Base-by-base conservation (phyloP, 2,888 invertebrate genomes). In the Petrolisthes cinctipes region DNA sequence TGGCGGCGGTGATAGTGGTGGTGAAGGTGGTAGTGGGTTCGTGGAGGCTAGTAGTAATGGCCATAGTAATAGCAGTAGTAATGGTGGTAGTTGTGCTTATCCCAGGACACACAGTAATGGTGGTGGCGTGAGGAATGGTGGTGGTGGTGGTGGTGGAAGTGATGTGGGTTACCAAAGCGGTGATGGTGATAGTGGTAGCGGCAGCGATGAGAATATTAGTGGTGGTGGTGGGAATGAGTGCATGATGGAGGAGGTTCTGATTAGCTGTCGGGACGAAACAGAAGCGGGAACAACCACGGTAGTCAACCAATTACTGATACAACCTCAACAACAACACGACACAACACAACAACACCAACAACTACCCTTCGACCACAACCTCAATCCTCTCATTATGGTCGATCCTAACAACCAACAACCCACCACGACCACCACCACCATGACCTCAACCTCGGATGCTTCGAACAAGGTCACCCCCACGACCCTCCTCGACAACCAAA, bases 311-410 rank as follows among this genome's bases (percentile, higher is more conserved):
- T 61, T 87, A 11, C 54, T 86, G 83, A 61, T 87, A 73, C 84
- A 87, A 17, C 87, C 87, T 1, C 80, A 81, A 81, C 57, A 61
- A 61, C 11, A 61, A 61, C 61, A 61, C 17, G 76, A 51, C 20
- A 57, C 85, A 3, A 56, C 68, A 56, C 68, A 61, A 61, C 17
- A 14, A 61, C 61, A 61, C 11, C 61, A 61, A 17, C 71, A 71
- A 71, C 14, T n/a, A 71, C n/a, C 71, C 71, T 11, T 88, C 17
- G 88, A 88, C 53, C 66, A 85, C 54, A 88, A 88, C 82, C 82
- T 88, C 37, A 88, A 88, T 68, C 88, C 85, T 68, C 82, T 88
- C 56, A 71, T 88, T n/a, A 71, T 82, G 78, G 82, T 82, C 17
- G 86, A 86, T 37, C 37, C 37, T 37, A 37, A 37, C 6, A 71